A percentile compares a stretch with the other conserved stretches of the same genome.
Evolutionary conservation across 2,888 invertebrate species (phyloP).

Genomic region (Acleris literana): DNA sequence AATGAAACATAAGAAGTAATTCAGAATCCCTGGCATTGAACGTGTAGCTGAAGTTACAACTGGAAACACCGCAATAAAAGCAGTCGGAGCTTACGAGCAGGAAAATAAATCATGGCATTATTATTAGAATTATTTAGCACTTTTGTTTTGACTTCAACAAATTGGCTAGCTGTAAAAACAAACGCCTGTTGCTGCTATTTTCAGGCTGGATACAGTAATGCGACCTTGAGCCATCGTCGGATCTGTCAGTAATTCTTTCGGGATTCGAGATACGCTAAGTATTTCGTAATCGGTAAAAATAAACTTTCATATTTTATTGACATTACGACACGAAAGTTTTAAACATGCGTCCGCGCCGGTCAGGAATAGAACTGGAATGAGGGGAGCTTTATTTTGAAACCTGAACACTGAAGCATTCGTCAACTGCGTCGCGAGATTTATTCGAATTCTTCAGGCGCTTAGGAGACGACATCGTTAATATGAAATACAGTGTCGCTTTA

Average conservation of each 20-base stretch:
- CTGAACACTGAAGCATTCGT: slow-evolving; percentile 52
- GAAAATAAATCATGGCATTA: slow-evolving; percentile 46
- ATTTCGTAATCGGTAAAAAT: slow-evolving; percentile 80
- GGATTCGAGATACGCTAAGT: slow-evolving; percentile 69
- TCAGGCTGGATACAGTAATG: slow-evolving; percentile 68
- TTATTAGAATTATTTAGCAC: slow-evolving; percentile 49
- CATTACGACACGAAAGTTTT: slow-evolving; percentile 75
- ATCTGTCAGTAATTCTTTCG: slow-evolving; percentile 67
- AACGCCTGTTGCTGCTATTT: slow-evolving; percentile 62
- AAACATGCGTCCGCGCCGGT: slow-evolving; percentile 56
- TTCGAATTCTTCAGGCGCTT: slow-evolving; percentile 25
- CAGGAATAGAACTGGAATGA: slow-evolving; percentile 71
- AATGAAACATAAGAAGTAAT: slow-evolving; percentile 29
- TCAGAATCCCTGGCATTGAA: slow-evolving; percentile 15
- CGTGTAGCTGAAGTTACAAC: slow-evolving; percentile 14
- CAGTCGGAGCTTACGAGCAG: slow-evolving; percentile 46
- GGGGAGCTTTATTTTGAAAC: slow-evolving; percentile 75
- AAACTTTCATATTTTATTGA: slow-evolving; percentile 80
- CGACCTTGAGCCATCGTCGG: slow-evolving; percentile 70
- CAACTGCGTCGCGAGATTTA: slow-evolving; percentile 42
- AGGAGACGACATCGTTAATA: slow-evolving; percentile 10
- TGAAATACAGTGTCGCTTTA: slow-evolving; percentile 25
- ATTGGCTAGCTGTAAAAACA: slow-evolving; percentile 57
- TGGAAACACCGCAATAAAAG: slow-evolving; percentile 21
- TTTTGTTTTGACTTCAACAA: slow-evolving; percentile 53